phyloP scores from a whole-genome alignment of 2,797 vertebrate species.

The Tamandua tetradactyla region DNA sequence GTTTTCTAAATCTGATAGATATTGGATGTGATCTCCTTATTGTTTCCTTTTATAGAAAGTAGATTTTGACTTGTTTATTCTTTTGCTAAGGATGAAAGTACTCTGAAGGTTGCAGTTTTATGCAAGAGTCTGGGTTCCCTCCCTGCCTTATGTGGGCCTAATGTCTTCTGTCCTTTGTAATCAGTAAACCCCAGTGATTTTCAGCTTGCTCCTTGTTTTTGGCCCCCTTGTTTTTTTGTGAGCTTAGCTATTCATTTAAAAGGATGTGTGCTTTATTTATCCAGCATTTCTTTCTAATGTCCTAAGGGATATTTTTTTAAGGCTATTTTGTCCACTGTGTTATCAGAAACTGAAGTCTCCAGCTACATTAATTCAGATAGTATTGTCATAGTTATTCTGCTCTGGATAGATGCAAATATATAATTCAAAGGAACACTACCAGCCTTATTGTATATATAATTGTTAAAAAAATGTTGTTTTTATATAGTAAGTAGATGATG shows the following conservation, averaged over 20 bases:
- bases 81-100: background rate
- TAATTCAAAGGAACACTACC: background rate
- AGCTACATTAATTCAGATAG: slow-evolving; percentile 15
- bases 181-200: background rate
- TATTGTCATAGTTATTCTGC: slow-evolving; percentile 20
- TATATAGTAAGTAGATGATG: background rate
- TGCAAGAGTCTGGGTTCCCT: background rate
- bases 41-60: background rate
- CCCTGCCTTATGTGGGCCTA: background rate
- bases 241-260: slow-evolving; percentile 2
- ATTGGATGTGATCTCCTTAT: background rate
- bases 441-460: slow-evolving; percentile 8
- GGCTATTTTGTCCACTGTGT: background rate
- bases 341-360: slow-evolving; percentile 7
- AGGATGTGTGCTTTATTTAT: slow-evolving; percentile 17
- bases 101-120: background rate
- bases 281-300: background rate
- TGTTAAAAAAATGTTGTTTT: slow-evolving; percentile 42
- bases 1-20: slow-evolving; percentile 20
- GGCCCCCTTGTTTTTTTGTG: background rate
- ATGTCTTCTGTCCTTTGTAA: background rate
- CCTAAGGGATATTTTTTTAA: background rate
- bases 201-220: background rate
- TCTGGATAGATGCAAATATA: background rate
- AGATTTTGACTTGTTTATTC: background rate